Evolutionary conservation across 2,113 vertebrate genomes (phyloP), one percentile per base, ranked within the genome.

Genomic region (Gymnocephalus cernua): DNA sequence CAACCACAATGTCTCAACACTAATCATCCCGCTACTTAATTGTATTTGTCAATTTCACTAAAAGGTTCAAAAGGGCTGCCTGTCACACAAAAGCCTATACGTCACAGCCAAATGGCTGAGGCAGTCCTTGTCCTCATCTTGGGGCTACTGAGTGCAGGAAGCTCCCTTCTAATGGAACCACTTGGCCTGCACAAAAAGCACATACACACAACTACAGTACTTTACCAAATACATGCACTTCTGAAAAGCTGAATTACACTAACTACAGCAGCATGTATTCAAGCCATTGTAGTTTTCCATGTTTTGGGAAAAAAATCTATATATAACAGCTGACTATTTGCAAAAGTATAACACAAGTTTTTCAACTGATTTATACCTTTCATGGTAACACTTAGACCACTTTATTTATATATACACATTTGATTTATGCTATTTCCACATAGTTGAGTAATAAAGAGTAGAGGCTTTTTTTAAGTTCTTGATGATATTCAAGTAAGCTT

Each of bases 31-130:
- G 63, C 77, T 62, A 73, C 88, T 87, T 83, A 93, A 92, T 85
- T 84, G 79, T 84, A 75, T 90, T 91, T 92, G 88, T 92, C 86
- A 94, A 91, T 93, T 89, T 81, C 83, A 64, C 92, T 93, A 91
- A 93, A 74, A 92, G 91, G 91, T 87, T 93, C 79, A 89, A 86
- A 91, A 82, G 83, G 85, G 83, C 88, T 73, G 76, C 64, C 59
- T 84, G 86, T 89, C 89, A 83, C 75, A 77, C 72, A 75, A 41
- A 80, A 73, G 82, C 76, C 79, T 83, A 82, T 87, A 86, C 84
- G 80, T 92, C 83, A 79, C 57, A 79, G 77, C 87, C 85, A 83
- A 91, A 69, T 79, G 82, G 65, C 77, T 62, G 74, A 75, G 79
- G 29, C 79, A 66, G 74, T 77, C 72, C 71, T 75, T 57, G 86